Base-by-base conservation (phyloP, 2,113 vertebrate genomes). In the Pterocles burchelli region DNA sequence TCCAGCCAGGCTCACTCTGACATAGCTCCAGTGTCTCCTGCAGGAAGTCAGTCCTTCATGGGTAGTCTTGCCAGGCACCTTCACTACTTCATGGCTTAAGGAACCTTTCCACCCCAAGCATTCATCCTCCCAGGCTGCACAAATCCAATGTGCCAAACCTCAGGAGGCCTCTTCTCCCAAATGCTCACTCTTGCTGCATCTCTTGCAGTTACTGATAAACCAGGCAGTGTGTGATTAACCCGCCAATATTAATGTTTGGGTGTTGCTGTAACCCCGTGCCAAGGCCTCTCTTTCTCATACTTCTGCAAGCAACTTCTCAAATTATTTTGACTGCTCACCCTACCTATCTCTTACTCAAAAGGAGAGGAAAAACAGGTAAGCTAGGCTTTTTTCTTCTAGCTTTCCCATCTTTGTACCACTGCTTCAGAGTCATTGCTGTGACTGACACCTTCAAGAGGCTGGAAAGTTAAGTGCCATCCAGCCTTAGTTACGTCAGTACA, bases 191-290 rank as follows among this genome's bases (percentile, higher is more conserved):
- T 18, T 77, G 80, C 74, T 91, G 77, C 52, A 46, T 20, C 57
- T 85, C 78, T 9, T 33, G 59, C 45, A 75, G 88, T 96, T 91
- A 94, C 78, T 88, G 78, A 83, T 70, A 85, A 96, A 91, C 78
- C 62, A 85, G 36, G 7, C 3, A 41, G 82, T 8, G 5, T 13
- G 79, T n/a, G 7, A 96, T 95, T 96, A 95, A 94, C 75, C 33
- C 5, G 1, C 45, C 81, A 61, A 1, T 55, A 82, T 79, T 46
- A 61, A 85, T 65, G 49, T 88, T 85, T 85, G 38, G 10, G 1
- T 55, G 58, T 43, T 85, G 57, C n/a, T 58, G 81, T 55, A 89
- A 87, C 57, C 49, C 34, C 51, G 9, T 58, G 66, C 66, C 59
- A 91, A 91, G 51, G 65, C 36, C 38, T 82, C 29, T 62, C 41